Percentiles rank a stretch among this genome's conserved stretches.
Conservation (phyloP, 2,888 invertebrate species). For the Hipparchia sbordonii region DNA sequence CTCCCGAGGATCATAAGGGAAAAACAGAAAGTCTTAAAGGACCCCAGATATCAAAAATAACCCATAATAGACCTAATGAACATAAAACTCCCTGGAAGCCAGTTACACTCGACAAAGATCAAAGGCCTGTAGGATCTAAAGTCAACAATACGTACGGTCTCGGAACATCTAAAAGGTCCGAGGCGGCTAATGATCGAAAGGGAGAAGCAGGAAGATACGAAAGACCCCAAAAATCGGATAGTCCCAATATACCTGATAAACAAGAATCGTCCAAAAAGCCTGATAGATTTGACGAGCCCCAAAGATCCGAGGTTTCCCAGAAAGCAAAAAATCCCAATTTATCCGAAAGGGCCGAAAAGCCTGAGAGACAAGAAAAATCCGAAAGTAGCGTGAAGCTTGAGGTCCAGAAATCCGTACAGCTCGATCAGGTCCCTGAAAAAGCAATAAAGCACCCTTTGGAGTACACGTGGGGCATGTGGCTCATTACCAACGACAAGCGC, state of each 20-base stretch:
- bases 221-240: background rate
- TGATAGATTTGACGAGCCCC: background rate
- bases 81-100: background rate
- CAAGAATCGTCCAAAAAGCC: background rate
- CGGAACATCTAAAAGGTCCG: background rate
- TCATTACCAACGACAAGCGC: slow-evolving; percentile 92
- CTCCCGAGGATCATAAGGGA: background rate
- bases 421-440: background rate
- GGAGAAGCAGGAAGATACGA: background rate
- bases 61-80: background rate
- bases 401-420: background rate
- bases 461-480: slow-evolving; percentile 97
- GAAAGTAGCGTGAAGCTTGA: background rate
- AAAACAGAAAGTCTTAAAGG: background rate
- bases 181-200: background rate
- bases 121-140: too few relatives aligned
- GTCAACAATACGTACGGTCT: too few relatives aligned
- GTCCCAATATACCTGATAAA: background rate
- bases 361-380: background rate
- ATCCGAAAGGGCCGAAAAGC: background rate
- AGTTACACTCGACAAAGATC: background rate
- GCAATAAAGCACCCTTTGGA: slow-evolving; percentile 92
- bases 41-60: background rate
- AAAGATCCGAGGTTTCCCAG: background rate
- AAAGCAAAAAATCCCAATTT: background rate